A percentile compares a stretch with the other conserved stretches of the same genome.
These are phyloP conservation scores for Dissostichus mawsoni DNA, from an alignment of 2,113 vertebrate species.

Conservation along the genomic window DNA sequence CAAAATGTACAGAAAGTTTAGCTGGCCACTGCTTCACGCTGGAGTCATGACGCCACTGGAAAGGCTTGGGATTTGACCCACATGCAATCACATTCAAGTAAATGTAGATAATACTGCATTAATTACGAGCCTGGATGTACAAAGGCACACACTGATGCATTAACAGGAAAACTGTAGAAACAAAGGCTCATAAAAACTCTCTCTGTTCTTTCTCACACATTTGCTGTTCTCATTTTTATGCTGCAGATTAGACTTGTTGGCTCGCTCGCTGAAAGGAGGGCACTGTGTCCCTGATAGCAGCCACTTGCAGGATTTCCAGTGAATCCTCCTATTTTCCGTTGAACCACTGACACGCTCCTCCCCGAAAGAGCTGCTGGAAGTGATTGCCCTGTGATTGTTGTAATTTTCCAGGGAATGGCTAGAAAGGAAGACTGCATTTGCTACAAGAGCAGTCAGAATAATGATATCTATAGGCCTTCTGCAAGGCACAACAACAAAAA, in stretches of 20 bases:
- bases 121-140: constrained; percentile 26
- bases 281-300: constrained; percentile 48
- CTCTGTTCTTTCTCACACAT: constrained; percentile 21
- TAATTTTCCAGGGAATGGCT: constrained; percentile 46
- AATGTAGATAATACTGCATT: constrained; percentile 16
- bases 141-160: constrained; percentile 6
- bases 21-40: constrained; percentile 3
- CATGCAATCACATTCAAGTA: constrained; percentile 37
- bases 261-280: constrained; percentile 48
- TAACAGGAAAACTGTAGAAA: constrained; percentile 9
- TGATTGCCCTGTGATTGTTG: constrained; percentile 57
- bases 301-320: constrained; percentile 41
- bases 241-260: constrained; percentile 45
- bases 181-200: neutral
- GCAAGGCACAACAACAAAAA: constrained; percentile 15
- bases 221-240: constrained; percentile 41
- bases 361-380: constrained; percentile 27
- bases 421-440: constrained; percentile 37
- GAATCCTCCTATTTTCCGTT: constrained; percentile 42
- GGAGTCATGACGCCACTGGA: constrained; percentile 15
- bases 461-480: constrained; percentile 26
- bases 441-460: constrained; percentile 16
- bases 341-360: constrained; percentile 27
- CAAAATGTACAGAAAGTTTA: constrained; percentile 14
- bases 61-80: constrained; percentile 49